Percentiles rank a stretch among this genome's conserved stretches.
phyloP scores from a whole-genome alignment of 2,113 vertebrate species.

The Tragulus kanchil region DNA sequence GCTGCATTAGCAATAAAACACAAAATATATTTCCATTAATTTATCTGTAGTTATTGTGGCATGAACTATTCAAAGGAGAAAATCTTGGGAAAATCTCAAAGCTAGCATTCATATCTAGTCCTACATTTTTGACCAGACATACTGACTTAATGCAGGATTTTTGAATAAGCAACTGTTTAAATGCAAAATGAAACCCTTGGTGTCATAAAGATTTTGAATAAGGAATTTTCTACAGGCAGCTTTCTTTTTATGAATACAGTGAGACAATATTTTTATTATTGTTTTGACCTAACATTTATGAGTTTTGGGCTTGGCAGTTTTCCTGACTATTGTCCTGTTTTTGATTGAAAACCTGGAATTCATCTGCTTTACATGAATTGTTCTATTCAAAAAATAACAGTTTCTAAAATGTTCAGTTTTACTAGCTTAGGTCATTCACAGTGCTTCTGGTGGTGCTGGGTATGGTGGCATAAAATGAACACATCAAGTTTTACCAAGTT shows the following conservation, averaged over 20 bases:
- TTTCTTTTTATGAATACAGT: slow-evolving; percentile 58
- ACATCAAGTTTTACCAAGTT: slow-evolving; percentile 81
- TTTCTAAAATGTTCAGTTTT: slow-evolving; percentile 67
- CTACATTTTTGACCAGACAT: neutral
- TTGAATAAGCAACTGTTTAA: slow-evolving; percentile 74
- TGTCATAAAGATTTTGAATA: slow-evolving; percentile 62
- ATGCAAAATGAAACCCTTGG: slow-evolving; percentile 27
- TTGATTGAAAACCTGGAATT: slow-evolving; percentile 81
- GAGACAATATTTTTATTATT: slow-evolving; percentile 75
- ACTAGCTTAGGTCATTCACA: slow-evolving; percentile 82
- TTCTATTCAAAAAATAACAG: slow-evolving; percentile 38
- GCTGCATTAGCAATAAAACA: slow-evolving; percentile 25
- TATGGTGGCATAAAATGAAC: slow-evolving; percentile 78
- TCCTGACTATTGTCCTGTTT: slow-evolving; percentile 75
- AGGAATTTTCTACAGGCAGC: slow-evolving; percentile 52
- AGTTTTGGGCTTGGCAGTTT: slow-evolving; percentile 65
- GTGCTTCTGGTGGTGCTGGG: slow-evolving; percentile 56
- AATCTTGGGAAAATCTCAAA: neutral
- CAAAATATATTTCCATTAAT: neutral
- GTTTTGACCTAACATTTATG: slow-evolving; percentile 76
- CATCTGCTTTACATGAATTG: slow-evolving; percentile 56
- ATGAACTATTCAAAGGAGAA: slow-evolving; percentile 68
- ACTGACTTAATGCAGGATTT: slow-evolving; percentile 1
- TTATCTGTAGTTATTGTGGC: slow-evolving; percentile 37
- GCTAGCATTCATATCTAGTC: slow-evolving; percentile 17